Evolutionary conservation across 2,113 vertebrate species (phyloP).

Genomic region (Myrmecobius fasciatus): DNA sequence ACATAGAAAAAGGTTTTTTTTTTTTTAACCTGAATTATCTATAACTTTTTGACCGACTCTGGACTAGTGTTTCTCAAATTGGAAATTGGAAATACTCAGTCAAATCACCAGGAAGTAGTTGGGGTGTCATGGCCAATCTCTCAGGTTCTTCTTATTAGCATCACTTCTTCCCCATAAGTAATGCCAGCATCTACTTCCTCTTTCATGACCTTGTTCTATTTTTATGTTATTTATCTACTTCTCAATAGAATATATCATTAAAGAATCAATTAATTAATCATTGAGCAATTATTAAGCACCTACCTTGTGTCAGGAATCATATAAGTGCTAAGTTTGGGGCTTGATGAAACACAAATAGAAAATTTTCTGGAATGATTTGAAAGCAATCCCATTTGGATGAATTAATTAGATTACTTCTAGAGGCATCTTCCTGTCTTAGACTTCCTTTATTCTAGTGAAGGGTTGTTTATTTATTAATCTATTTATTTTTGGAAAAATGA

Average conservation of each 20-base stretch:
- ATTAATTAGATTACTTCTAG: background rate
- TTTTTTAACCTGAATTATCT: background rate
- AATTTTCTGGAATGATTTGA: background rate
- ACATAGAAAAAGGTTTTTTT: background rate
- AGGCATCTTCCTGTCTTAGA: background rate
- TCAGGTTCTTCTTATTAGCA: background rate
- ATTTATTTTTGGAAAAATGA: background rate
- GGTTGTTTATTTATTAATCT: background rate
- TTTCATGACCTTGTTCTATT: background rate
- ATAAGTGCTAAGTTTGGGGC: background rate
- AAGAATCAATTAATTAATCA: background rate
- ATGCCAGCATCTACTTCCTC: background rate
- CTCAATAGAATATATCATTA: background rate
- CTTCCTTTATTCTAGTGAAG: background rate
- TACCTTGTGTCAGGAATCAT: background rate
- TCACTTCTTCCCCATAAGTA: background rate
- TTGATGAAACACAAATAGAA: background rate
- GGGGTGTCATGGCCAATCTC: background rate
- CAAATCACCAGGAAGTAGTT: background rate
- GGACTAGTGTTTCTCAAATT: background rate
- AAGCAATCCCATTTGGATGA: background rate
- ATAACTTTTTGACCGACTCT: background rate
- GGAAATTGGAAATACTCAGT: background rate
- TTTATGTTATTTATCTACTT: background rate
- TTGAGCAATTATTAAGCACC: background rate